Percentiles rank a stretch among this genome's conserved stretches.
Evolutionary conservation across 2,113 vertebrate species (phyloP).

Genomic region (Pseudorhombus dupliciocellatus): DNA sequence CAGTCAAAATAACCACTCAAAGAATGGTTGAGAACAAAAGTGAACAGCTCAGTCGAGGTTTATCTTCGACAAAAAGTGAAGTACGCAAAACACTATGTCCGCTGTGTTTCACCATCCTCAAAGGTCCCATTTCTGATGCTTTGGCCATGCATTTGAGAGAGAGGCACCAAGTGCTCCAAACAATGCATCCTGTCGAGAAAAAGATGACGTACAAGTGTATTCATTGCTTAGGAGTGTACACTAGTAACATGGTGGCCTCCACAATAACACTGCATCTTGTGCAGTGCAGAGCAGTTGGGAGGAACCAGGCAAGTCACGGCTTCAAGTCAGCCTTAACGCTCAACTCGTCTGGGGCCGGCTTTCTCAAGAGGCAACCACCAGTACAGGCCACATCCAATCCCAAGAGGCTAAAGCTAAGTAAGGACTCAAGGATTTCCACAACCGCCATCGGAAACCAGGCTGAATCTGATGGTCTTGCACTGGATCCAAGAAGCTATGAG

Average conservation of each 20-base stretch:
- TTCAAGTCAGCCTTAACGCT: conserved; percentile 79
- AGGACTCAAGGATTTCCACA: conserved; percentile 78
- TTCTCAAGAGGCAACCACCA: conserved; percentile 88
- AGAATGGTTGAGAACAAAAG: conserved; percentile 84
- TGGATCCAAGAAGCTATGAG: conserved; percentile 92
- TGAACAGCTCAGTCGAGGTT: conserved; percentile 82
- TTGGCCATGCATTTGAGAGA: conserved; percentile 93
- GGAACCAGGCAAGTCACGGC: conserved; percentile 84
- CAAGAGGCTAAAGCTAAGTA: conserved; percentile 86
- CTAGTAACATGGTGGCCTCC: conserved; percentile 98
- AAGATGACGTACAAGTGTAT: conserved; percentile 99
- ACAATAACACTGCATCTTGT: conserved; percentile 96
- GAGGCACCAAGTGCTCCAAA: conserved; percentile 96
- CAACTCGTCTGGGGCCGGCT: conserved; percentile 81
- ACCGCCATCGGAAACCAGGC: conserved; percentile 83
- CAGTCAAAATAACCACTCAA: conserved; percentile 80
- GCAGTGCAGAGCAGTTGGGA: conserved; percentile 94
- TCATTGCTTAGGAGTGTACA: conserved; percentile 96
- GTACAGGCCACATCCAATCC: conserved; percentile 79
- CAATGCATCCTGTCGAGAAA: conserved; percentile 96
- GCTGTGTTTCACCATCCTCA: conserved; percentile 95
- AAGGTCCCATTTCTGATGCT: conserved; percentile 93
- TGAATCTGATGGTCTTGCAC: conserved; percentile 84
- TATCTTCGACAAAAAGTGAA: conserved; percentile 86
- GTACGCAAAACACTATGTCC: conserved; percentile 95